Conservation (phyloP, 2,888 invertebrate genomes). For the Lepidocyrtoides sp. region DNA sequence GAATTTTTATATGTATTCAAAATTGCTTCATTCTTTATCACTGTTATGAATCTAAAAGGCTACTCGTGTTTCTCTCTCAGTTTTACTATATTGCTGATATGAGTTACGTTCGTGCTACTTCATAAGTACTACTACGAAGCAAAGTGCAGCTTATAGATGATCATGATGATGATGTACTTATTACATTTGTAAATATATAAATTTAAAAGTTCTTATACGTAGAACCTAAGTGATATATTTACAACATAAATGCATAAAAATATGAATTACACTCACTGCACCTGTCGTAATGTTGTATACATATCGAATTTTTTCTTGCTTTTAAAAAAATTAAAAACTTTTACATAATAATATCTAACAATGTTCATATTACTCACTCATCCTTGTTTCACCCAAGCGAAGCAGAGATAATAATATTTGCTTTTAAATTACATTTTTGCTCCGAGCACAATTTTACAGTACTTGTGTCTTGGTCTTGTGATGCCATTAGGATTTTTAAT, state of each 20-base stretch:
- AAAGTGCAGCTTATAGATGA: background rate
- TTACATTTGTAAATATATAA: slow-evolving; percentile 11
- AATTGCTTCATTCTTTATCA: slow-evolving; percentile 78
- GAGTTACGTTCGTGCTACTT: slow-evolving; percentile 58
- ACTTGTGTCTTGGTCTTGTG: background rate
- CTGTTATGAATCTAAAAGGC: slow-evolving; percentile 75
- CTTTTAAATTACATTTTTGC: slow-evolving; percentile 38
- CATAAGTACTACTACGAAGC: background rate
- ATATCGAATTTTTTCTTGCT: slow-evolving; percentile 28
- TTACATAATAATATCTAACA: slow-evolving; percentile 49
- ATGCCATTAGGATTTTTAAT: slow-evolving; percentile 50
- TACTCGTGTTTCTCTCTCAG: slow-evolving; percentile 77
- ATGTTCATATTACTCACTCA: slow-evolving; percentile 35
- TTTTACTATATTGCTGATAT: slow-evolving; percentile 61
- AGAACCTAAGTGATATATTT: background rate
- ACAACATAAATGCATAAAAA: slow-evolving; percentile 14
- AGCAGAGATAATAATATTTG: slow-evolving; percentile 19
- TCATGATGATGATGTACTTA: background rate
- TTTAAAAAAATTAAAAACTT: slow-evolving; percentile 10
- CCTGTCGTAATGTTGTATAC: slow-evolving; percentile 8
- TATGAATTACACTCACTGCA: slow-evolving; percentile 2
- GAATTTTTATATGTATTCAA: slow-evolving; percentile 78
- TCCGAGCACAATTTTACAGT: slow-evolving; percentile 18
- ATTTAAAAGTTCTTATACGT: background rate
- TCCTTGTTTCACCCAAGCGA: slow-evolving; percentile 6